phyloP scores from a whole-genome alignment of 2,113 vertebrate species.

The Macroglossus sobrinus region DNA sequence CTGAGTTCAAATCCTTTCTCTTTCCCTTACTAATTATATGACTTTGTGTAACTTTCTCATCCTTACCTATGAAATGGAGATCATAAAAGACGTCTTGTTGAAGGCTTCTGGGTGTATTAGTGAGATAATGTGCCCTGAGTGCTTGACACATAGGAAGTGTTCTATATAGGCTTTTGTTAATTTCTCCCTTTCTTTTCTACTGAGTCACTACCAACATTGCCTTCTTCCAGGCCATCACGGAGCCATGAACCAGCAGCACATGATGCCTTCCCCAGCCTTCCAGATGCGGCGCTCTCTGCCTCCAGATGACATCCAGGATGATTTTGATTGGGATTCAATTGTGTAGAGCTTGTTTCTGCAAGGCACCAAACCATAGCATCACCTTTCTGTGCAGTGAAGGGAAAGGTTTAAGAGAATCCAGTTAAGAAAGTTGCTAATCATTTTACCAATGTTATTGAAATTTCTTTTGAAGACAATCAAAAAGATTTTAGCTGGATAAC shows the following conservation, averaged over 20 bases:
- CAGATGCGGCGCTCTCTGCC: slow-evolving; percentile 89
- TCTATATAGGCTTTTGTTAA: background rate
- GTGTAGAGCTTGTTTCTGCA: slow-evolving; percentile 84
- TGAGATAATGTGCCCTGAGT: background rate
- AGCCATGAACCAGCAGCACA: slow-evolving; percentile 93
- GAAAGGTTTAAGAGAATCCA: slow-evolving; percentile 69
- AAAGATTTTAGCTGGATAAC: slow-evolving; percentile 85
- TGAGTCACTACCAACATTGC: background rate
- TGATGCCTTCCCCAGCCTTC: slow-evolving; percentile 88
- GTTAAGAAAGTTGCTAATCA: slow-evolving; percentile 69
- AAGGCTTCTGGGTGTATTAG: background rate
- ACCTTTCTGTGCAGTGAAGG: slow-evolving; percentile 66
- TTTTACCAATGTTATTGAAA: slow-evolving; percentile 77
- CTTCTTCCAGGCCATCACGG: slow-evolving; percentile 87
- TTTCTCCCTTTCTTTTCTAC: background rate
- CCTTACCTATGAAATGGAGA: background rate
- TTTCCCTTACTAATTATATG: background rate
- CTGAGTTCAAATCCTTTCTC: background rate
- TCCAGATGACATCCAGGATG: slow-evolving; percentile 91
- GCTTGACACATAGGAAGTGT: background rate
- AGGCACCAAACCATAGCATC: slow-evolving; percentile 48
- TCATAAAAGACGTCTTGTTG: background rate
- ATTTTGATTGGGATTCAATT: slow-evolving; percentile 95
- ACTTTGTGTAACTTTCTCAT: background rate
- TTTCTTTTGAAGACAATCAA: slow-evolving; percentile 94